Evolutionary conservation across 2,113 vertebrate species (phyloP).

Genomic region (Eclectus roratus): DNA sequence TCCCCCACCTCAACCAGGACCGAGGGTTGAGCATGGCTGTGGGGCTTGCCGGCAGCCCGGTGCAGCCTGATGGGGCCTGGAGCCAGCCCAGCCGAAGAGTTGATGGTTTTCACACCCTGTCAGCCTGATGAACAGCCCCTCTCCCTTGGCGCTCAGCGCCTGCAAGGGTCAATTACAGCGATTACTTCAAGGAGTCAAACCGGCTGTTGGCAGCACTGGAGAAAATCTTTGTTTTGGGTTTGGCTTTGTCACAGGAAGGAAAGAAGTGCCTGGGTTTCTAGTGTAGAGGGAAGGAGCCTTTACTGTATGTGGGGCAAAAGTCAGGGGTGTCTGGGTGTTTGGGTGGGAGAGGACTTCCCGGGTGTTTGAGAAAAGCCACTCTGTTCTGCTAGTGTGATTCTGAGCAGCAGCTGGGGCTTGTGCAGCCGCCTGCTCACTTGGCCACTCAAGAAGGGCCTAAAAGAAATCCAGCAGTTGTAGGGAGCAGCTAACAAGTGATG

Average conservation of each 20-base stretch:
- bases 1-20: fast-evolving
- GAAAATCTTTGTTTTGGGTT: slow-evolving; percentile 42
- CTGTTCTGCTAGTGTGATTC: not conserved
- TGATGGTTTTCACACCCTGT: slow-evolving; percentile 44
- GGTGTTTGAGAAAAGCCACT: not conserved
- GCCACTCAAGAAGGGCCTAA: not conserved
- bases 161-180: slow-evolving; percentile 61
- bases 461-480: not conserved
- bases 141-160: slow-evolving; percentile 19
- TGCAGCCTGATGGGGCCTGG: not conserved
- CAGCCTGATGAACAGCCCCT: not conserved
- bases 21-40: fast-evolving
- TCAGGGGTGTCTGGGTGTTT: not conserved
- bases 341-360: not conserved
- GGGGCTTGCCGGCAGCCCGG: not conserved
- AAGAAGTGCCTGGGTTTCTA: not conserved
- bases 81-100: not conserved
- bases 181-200: slow-evolving; percentile 62
- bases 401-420: not conserved
- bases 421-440: not conserved
- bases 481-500: not conserved
- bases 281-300: not conserved
- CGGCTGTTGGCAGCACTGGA: slow-evolving; percentile 8
- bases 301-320: not conserved
- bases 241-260: slow-evolving; percentile 3